Percentiles rank a stretch among this genome's conserved stretches.
phyloP scores from a whole-genome alignment of 1,140 invertebrate genomes.

The Drosophila mauritiana region DNA sequence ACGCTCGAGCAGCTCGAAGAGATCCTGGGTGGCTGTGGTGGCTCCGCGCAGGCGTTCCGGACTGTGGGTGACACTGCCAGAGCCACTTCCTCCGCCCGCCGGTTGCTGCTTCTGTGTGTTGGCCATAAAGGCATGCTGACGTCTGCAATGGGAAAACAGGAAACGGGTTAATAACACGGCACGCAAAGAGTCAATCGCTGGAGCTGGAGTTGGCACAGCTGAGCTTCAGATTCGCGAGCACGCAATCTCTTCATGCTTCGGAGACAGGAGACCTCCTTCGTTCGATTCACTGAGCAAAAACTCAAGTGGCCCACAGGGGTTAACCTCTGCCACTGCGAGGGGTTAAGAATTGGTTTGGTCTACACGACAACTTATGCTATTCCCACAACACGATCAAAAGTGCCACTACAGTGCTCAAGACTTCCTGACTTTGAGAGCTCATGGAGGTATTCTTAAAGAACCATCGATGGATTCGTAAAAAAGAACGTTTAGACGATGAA shows the following conservation, averaged over 20 bases:
- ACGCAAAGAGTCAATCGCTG: conserved; percentile 66
- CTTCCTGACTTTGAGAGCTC: conserved; percentile 41
- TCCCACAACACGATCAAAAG: conserved; percentile 30
- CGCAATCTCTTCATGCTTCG: conserved; percentile 72
- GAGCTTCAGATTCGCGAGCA: conserved; percentile 46
- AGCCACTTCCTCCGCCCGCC: conserved; percentile 66
- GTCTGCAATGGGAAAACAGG: conserved; percentile 82
- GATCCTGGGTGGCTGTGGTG: conserved; percentile 91
- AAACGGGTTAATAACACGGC: conserved; percentile 67
- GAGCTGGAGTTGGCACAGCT: conserved; percentile 34
- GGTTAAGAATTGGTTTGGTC: conserved; percentile 18
- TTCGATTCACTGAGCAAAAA: conserved; percentile 68
- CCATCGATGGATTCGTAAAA: conserved; percentile 17
- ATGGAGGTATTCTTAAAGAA: conserved; percentile 13
- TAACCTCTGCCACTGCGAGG: conserved; percentile 20
- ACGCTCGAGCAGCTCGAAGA: conserved; percentile 95
- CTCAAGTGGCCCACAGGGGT: conserved; percentile 50
- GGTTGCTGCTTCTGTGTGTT: conserved; percentile 71
- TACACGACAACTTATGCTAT: conserved; percentile 19
- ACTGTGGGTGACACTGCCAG: conserved; percentile 84
- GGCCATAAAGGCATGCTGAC: conserved; percentile 85
- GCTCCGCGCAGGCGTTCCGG: conserved; percentile 87
- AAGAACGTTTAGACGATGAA: conserved; percentile 25
- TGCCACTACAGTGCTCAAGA: conserved; percentile 30
- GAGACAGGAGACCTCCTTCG: conserved; percentile 36